phyloP scores from a whole-genome alignment of 2,113 vertebrate genomes.

The Neolamprologus modestus region DNA sequence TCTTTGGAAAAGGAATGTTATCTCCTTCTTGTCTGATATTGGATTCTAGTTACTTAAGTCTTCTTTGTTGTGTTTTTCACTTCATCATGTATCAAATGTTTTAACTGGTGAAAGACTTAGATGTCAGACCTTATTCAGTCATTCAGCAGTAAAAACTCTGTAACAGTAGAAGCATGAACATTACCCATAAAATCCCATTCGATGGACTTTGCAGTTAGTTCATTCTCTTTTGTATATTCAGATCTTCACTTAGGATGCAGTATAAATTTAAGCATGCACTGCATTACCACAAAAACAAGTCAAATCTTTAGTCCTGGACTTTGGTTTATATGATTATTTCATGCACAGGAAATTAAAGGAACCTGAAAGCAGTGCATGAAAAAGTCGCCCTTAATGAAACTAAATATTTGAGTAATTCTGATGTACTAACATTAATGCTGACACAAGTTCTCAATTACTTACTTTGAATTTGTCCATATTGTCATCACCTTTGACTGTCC shows the following conservation, averaged over 20 bases:
- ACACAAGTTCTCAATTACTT: neutral
- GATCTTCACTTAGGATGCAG: neutral
- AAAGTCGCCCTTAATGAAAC: neutral
- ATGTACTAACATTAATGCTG: neutral
- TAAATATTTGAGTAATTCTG: neutral
- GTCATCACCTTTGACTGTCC: rapidly evolving
- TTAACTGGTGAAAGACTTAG: rapidly evolving
- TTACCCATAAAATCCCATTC: neutral
- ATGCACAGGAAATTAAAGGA: neutral
- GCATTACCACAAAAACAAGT: neutral
- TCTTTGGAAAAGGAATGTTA: neutral
- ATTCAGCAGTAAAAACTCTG: neutral
- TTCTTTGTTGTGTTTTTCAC: neutral
- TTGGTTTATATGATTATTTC: neutral
- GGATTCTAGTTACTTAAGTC: neutral
- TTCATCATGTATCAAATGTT: neutral
- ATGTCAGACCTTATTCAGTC: neutral
- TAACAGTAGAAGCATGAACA: rapidly evolving
- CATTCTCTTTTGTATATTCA: neutral
- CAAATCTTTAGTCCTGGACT: neutral
- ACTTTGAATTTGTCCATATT: neutral
- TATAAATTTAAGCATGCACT: constrained; percentile 12
- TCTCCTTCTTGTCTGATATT: neutral
- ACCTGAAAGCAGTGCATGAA: neutral
- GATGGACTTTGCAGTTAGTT: neutral